Evolutionary conservation across 2,888 invertebrate genomes (phyloP), one percentile per base, ranked within the genome.

Genomic region (Luffia ferchaultella): DNA sequence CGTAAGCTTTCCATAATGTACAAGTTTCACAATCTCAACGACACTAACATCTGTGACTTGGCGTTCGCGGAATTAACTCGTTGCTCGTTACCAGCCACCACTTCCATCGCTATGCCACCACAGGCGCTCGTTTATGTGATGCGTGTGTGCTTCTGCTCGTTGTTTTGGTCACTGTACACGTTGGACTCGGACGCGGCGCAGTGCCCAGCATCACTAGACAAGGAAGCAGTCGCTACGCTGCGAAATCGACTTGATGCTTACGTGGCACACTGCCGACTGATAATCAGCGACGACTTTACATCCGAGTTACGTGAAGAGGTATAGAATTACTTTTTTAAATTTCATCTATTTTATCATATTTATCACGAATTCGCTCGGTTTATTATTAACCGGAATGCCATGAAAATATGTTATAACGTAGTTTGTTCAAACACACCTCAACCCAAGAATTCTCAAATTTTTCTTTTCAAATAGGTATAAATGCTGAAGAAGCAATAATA

Each of bases 1-100:
- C 96, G 97, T 70, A 96, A 97, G 74, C 92, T 98, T 51, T 92
- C 96, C 46, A 93, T 97, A 62, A 93, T 98, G 80, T 97, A 93
- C 76, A 92, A 96, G 60, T 97, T 95, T 70, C 98, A 99, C 79
- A 95, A 98, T 80, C 87, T 99, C 65, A 96, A 95, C 73, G 91
- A 91, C 53, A 97, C 96, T 90, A 91, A 91, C 72, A 88, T 98
- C 53, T 99, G 98, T 93, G 92, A 93, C 61, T 93, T 92, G 12
- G 78, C 97, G 41, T 93, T 89, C 69, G 84, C 84, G 59, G 85
- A 85, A 62, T 67, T 85, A 64, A 80, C 80, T 58, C 75, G 75
- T 63, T 79, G 79, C 12, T 30, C 12, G 12, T 57, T 59, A 70
- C 52, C 65, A 67, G 59, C 70, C 73, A 51, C 48, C 2, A 18